Evolutionary conservation across 2,797 vertebrate species (phyloP).

Genomic region (Eulemur rubriventer): DNA sequence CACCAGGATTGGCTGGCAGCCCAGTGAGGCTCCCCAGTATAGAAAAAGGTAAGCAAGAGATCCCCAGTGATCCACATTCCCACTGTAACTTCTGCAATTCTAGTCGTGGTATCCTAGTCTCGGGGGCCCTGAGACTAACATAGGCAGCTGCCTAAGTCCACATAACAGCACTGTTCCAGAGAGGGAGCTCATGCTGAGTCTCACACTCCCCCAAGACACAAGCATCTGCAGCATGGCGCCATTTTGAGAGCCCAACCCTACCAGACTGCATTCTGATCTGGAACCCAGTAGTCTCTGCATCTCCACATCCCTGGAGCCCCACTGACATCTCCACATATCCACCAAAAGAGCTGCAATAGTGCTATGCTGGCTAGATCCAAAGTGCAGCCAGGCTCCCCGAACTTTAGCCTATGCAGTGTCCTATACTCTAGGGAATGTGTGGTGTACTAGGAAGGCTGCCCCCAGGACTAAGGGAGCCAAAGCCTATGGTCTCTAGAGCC

Average conservation of each 20-base stretch:
- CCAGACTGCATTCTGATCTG: background rate
- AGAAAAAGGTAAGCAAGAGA: background rate
- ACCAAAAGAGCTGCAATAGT: background rate
- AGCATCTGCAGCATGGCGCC: background rate
- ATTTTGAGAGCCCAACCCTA: background rate
- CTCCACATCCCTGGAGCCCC: background rate
- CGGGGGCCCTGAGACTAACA: background rate
- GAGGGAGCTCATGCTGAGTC: background rate
- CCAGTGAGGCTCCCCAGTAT: background rate
- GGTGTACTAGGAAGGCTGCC: background rate
- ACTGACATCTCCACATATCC: background rate
- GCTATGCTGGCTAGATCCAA: background rate
- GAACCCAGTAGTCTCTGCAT: background rate
- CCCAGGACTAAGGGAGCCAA: background rate
- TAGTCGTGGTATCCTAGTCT: background rate
- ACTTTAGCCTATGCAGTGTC: background rate
- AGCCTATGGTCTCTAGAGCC: background rate
- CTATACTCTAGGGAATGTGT: background rate
- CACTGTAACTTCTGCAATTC: background rate
- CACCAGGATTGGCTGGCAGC: background rate
- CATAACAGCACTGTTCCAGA: background rate
- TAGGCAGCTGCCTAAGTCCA: background rate
- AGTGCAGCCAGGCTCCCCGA: background rate
- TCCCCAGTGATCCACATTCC: background rate
- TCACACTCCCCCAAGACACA: background rate